Evolutionary conservation across 2,888 invertebrate genomes (phyloP), one percentile per base, ranked within the genome.

Genomic region (Barypeithes pellucidus): DNA sequence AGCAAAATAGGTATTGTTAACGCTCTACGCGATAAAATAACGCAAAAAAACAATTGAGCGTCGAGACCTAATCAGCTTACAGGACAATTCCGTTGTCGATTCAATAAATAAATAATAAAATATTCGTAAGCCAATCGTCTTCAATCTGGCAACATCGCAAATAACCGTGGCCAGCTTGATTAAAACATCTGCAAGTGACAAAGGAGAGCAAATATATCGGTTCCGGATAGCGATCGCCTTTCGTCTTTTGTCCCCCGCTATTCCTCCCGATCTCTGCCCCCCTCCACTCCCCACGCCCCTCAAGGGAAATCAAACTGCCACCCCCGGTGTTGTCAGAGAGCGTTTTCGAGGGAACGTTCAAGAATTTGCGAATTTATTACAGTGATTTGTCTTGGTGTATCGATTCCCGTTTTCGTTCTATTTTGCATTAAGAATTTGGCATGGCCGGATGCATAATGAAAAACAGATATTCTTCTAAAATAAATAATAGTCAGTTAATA

Each of bases 141-240:
- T 22, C 29, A 3, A 57, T 33, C 54, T 4, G 33, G 33, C 54
- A 57, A 57, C 29, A 18, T 24, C 33, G 54, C 54, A 8, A 16
- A 57, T 57, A 57, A 29, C 29, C 54, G 22, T 54, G 54, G 54
- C 70, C 59, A 68, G 73, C 76, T 79, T 79, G 79, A 80, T 80
- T 80, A 80, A 80, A 80, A 79, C 78, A 79, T 79, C 79, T 80
- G 80, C 77, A 77, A 80, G 80, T 80, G 80, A 80, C 80, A 80
- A 79, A 79, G 78, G 77, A 77, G 79, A 79, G 78, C 80, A 78
- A 79, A 79, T 79, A 80, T 79, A 75, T 75, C 75, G 75, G 67
- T 57, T 63, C 72, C 76, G 76, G 72, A 77, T 71, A 75, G 72
- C 77, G 77, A 77, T 78, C 77, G 77, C 75, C 76, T 75, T 76